Base-by-base conservation (phyloP, 1,140 invertebrate genomes). In the Pissodes strobi region DNA sequence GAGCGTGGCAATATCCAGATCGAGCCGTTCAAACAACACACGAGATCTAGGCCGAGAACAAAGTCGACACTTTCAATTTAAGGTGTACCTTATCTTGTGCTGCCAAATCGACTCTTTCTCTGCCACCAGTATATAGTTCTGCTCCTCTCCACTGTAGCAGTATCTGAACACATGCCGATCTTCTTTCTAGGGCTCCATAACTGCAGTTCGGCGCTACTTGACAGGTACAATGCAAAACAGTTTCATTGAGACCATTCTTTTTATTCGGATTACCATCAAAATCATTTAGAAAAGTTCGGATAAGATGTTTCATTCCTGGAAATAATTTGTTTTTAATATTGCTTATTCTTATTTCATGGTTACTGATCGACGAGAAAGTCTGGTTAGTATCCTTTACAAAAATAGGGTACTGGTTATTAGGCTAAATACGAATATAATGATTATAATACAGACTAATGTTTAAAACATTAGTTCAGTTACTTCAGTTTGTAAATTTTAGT, bases 221-320 rank as follows among this genome's bases (percentile, higher is more conserved):
- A 70, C 86, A 89, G 4, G 86, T 85, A 69, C 81, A 82, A 74
- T 89, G 88, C 30, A 89, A 76, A 1, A 84, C 82, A 1, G 83
- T 88, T 74, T 88, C 86, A 72, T 88, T 87, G 25, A 79, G 75
- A 18, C 76, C 81, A 76, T 90, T 90, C 49, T 82, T 85, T 74
- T 88, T 88, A 75, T 88, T 89, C 10, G 87, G 87, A 75, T 89
- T 89, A 18, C 87, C 88, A 39, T 82, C 82, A 43, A 86, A 77
- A 64, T 88, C 87, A 72, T 80, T 83, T 0, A 89, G 77, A 77
- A 89, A 89, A 61, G 87, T 86, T 70, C 87, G 72, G 17, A 82
- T 64, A 58, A 89, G 75, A 73, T 87, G 86, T 75, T 87, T 80
- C 78, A 79, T 80, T 25, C 78, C 78, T 80, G 45, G n/a, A 69